These are phyloP conservation scores for Papilio glaucus DNA, from an alignment of 1,140 invertebrate species.

Conservation along the genomic window DNA sequence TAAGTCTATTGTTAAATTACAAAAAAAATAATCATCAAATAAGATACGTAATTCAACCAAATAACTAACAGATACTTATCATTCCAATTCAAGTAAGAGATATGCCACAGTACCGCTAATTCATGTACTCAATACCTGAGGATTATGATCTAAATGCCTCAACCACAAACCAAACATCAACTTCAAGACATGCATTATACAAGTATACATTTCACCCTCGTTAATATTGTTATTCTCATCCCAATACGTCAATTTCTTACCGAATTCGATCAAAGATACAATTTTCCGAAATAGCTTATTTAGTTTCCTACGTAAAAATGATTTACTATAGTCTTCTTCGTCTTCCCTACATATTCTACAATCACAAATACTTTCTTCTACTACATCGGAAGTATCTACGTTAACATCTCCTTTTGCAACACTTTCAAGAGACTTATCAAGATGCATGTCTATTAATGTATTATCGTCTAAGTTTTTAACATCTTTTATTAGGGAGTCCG, in stretches of 20 bases:
- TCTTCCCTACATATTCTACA: slow-evolving; percentile 72
- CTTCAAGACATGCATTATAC: slow-evolving; percentile 68
- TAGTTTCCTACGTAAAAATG: slow-evolving; percentile 58
- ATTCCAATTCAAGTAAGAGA: neutral
- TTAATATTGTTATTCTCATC: slow-evolving; percentile 71
- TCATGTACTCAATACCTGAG: slow-evolving; percentile 44
- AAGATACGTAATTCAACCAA: too few relatives aligned
- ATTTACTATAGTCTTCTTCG: slow-evolving; percentile 47
- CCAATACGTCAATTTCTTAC: slow-evolving; percentile 62
- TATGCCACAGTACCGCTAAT: slow-evolving; percentile 8
- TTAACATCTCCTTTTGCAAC: slow-evolving; percentile 49
- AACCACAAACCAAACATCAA: slow-evolving; percentile 75
- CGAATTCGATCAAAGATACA: slow-evolving; percentile 57
- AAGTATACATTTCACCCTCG: slow-evolving; percentile 71
- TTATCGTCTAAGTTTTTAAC: neutral
- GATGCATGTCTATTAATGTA: neutral
- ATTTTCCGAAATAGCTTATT: slow-evolving; percentile 66
- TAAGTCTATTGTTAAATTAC: too few relatives aligned
- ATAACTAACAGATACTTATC: neutral
- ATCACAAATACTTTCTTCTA: slow-evolving; percentile 70
- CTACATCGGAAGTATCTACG: slow-evolving; percentile 60
- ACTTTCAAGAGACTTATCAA: slow-evolving; percentile 33
- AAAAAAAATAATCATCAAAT: too few relatives aligned
- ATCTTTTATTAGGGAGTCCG: slow-evolving; percentile 24
- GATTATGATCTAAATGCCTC: slow-evolving; percentile 74